A percentile compares a stretch with the other conserved stretches of the same genome.
Conservation (phyloP, 2,888 invertebrate species). For the Acrobasis suavella region DNA sequence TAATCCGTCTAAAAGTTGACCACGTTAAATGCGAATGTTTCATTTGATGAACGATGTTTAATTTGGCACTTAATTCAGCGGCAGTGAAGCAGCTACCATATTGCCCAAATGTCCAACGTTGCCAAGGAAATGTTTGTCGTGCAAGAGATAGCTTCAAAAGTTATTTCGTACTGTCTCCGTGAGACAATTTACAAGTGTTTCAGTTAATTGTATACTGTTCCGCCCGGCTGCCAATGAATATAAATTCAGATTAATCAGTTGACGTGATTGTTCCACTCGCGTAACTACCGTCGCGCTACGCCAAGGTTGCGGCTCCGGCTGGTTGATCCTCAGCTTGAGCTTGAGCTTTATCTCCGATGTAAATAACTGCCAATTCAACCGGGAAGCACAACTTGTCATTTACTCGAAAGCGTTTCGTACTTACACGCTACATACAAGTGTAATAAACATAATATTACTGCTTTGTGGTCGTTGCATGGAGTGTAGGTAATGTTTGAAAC, state of each 20-base stretch:
- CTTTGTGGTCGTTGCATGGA: conserved; percentile 5
- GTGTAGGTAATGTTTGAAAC: background rate
- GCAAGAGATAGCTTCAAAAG: conserved; percentile 45
- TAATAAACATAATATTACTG: conserved; percentile 13
- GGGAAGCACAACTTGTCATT: background rate
- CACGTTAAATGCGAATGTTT: conserved; percentile 30
- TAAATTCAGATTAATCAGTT: conserved; percentile 67
- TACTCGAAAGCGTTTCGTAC: conserved; percentile 1
- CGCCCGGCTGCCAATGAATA: conserved; percentile 65
- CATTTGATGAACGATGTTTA: conserved; percentile 49
- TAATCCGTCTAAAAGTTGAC: conserved; percentile 18
- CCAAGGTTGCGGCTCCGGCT: conserved; percentile 44
- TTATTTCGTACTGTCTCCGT: conserved; percentile 62
- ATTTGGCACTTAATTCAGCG: conserved; percentile 59
- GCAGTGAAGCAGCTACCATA: conserved; percentile 37
- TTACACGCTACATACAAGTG: background rate
- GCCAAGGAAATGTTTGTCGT: conserved; percentile 47
- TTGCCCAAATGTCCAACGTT: conserved; percentile 48
- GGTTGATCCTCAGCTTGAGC: conserved; percentile 36
- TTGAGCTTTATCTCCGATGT: conserved; percentile 37
- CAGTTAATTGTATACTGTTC: conserved; percentile 58
- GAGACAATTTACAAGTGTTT: conserved; percentile 67
- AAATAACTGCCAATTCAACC: conserved; percentile 3
- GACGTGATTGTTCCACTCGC: conserved; percentile 46
- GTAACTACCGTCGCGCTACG: conserved; percentile 41